Percentiles rank a stretch among this genome's conserved stretches.
Evolutionary conservation across 2,113 vertebrate species (phyloP).

Genomic region (Corythornis cristatus): DNA sequence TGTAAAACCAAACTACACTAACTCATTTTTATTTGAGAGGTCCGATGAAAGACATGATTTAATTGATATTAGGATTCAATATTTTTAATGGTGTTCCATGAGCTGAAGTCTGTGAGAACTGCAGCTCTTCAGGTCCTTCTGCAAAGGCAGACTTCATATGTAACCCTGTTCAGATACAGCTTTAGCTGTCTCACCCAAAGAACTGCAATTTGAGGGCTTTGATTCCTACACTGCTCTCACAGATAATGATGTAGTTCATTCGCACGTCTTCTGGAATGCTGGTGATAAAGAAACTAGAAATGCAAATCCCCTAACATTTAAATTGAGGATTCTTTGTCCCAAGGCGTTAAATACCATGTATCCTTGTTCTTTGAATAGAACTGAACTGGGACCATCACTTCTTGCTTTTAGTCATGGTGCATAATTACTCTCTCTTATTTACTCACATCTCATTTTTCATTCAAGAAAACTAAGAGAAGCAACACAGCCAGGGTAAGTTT

Average conservation of each 20-base stretch:
- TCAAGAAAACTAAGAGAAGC: neutral
- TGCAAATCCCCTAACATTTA: neutral
- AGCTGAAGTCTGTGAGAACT: neutral
- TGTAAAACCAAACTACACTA: neutral
- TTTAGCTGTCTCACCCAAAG: neutral
- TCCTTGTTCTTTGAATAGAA: neutral
- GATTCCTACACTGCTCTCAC: neutral
- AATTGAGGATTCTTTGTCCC: neutral
- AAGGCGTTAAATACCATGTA: neutral
- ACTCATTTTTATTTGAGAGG: neutral
- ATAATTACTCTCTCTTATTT: neutral
- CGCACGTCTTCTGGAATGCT: neutral
- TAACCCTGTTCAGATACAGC: neutral
- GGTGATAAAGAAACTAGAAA: neutral
- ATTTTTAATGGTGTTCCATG: neutral
- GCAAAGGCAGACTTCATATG: neutral
- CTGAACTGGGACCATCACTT: neutral
- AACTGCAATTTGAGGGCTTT: neutral
- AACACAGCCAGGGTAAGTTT: neutral
- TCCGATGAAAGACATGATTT: neutral
- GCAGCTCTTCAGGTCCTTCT: neutral
- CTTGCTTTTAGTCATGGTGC: neutral
- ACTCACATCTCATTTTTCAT: neutral
- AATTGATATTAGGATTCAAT: neutral
- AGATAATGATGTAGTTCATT: neutral